phyloP scores from a whole-genome alignment of 2,113 vertebrate species.

The Dipodomys merriami region DNA sequence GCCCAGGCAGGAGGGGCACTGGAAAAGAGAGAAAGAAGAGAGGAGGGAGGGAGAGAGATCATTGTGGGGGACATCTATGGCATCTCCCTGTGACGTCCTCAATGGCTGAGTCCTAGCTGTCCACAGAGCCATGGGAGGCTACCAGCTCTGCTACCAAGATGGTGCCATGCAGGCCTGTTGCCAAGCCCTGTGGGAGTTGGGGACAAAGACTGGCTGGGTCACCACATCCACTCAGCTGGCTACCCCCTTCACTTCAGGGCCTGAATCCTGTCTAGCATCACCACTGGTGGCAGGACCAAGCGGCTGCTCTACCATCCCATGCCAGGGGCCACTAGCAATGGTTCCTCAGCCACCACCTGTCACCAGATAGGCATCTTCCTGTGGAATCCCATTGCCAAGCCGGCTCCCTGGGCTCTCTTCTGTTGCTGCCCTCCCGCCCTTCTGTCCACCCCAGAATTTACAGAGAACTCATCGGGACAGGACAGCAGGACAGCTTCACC shows the following conservation, averaged over 20 bases:
- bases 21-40: too few relatives aligned
- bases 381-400: neutral
- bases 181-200: too few relatives aligned
- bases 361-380: neutral
- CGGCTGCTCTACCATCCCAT: too few relatives aligned
- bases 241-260: too few relatives aligned
- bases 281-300: neutral
- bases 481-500: neutral
- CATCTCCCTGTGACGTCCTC: neutral
- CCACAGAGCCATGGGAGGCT: neutral
- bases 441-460: too few relatives aligned
- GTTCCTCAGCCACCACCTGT: neutral
- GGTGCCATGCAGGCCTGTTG: neutral
- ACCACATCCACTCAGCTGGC: too few relatives aligned
- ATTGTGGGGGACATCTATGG: accelerated
- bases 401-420: neutral
- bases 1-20: too few relatives aligned
- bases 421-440: accelerated
- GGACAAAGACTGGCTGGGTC: too few relatives aligned
- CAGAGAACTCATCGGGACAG: too few relatives aligned
- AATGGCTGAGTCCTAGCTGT: neutral
- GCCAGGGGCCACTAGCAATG: accelerated
- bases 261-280: neutral
- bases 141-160: neutral
- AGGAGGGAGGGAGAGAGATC: too few relatives aligned